phyloP scores from a whole-genome alignment of 2,113 vertebrate genomes.

The Oxyruncus cristatus region DNA sequence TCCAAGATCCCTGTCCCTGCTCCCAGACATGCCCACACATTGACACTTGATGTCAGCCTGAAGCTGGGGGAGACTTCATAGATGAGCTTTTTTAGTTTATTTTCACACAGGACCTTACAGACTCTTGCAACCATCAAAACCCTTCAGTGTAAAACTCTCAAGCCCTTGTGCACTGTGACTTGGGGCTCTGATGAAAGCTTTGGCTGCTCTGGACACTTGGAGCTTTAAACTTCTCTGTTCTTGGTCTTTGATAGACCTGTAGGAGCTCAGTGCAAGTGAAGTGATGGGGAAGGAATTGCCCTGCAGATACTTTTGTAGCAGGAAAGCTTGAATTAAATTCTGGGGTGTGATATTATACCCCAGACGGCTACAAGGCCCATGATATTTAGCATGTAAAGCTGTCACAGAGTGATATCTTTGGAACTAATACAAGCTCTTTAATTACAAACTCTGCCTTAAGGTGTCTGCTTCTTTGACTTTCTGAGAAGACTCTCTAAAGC shows the following conservation, averaged over 20 bases:
- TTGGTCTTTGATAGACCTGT: background rate
- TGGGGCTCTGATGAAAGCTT: background rate
- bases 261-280: background rate
- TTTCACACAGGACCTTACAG: background rate
- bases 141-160: background rate
- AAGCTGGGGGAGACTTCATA: too few relatives aligned
- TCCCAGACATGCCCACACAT: background rate
- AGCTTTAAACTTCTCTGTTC: background rate
- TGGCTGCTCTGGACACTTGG: background rate
- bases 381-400: background rate
- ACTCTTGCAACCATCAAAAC: background rate
- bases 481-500: fast-evolving
- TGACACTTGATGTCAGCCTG: background rate
- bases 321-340: background rate
- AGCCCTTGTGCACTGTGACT: background rate
- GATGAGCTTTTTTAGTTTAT: background rate
- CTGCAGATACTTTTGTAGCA: background rate
- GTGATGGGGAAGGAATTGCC: background rate
- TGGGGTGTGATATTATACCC: background rate
- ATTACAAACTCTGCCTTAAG: background rate
- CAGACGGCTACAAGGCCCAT: background rate
- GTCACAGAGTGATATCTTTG: background rate
- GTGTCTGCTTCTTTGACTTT: background rate
- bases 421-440: background rate
- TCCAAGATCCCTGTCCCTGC: background rate